Base-by-base conservation (phyloP, 2,113 vertebrate species). In the Oryzias melastigma region DNA sequence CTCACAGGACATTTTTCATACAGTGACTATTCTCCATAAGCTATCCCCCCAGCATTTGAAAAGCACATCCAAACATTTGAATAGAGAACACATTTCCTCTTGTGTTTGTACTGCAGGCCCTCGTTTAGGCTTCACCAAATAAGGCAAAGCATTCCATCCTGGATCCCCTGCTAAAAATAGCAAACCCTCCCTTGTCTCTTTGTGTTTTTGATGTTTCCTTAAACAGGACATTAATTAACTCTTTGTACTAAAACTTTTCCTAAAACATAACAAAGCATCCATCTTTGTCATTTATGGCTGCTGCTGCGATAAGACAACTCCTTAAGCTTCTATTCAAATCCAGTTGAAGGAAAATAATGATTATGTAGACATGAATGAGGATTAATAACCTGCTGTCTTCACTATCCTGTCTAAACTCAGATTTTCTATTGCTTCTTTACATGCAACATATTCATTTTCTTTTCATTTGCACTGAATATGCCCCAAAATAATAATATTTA, bases 71-170 rank as follows among this genome's bases (percentile, higher is more conserved):
- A 48, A 62, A 75, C 68, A 58, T 50, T 66, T 52, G 8, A 78
- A 73, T 78, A 60, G 72, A 68, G 84, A 71, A 74, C 52, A 78
- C 71, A 81, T 80, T 85, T 85, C 77, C 69, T 68, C 40, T 47
- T 75, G 68, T 80, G 69, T 78, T 84, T 77, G 69, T 75, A 68
- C 86, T 58, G 61, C 0, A 24, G 70, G 65, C 66, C 46, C 73
- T 77, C 85, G 85, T 83, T 81, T 52, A 84, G 85, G 79, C 80
- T 49, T 81, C 58, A 1, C 92, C 91, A 90, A 91, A 92, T 90
- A 93, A 92, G 92, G 92, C 52, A 92, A 91, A 84, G 90, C 82
- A 92, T 93, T 86, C 73, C 83, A 74, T 70, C 66, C 66, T 69
- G 80, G 64, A 85, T 73, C 76, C 81, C 44, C 2, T 27, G 64